phyloP scores from a whole-genome alignment of 2,888 invertebrate genomes.

The Dorcus hopei region DNA sequence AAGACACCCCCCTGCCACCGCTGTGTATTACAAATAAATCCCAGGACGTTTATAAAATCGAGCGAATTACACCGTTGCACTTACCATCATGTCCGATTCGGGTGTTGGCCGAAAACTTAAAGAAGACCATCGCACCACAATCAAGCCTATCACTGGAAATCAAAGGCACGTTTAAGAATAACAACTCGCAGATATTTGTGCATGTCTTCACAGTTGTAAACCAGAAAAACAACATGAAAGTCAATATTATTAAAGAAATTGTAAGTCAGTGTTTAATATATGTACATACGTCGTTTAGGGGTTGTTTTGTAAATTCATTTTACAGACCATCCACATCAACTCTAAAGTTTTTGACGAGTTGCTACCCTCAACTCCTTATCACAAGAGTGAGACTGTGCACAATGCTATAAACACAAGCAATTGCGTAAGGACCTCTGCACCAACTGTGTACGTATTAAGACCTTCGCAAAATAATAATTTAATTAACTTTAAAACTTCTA shows the following conservation, averaged over 20 bases:
- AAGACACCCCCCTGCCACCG: background rate
- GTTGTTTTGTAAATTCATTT: slow-evolving; percentile 2
- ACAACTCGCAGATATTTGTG: background rate
- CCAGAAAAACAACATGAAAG: background rate
- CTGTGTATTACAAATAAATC: slow-evolving; percentile 3
- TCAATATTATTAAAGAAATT: slow-evolving; percentile 22
- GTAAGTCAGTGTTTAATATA: slow-evolving; percentile 15
- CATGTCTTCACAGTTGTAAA: slow-evolving; percentile 7
- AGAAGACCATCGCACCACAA: background rate
- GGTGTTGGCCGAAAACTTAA: background rate
- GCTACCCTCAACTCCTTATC: slow-evolving; percentile 22
- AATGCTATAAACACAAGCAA: slow-evolving; percentile 3
- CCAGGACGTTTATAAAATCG: background rate
- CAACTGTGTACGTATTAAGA: background rate
- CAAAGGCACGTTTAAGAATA: background rate
- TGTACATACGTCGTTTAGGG: too few relatives aligned
- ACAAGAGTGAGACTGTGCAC: slow-evolving; percentile 5
- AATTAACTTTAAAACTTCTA: too few relatives aligned
- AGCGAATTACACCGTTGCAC: slow-evolving; percentile 2
- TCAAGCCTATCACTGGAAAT: background rate
- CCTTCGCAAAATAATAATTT: too few relatives aligned
- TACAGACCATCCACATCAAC: slow-evolving; percentile 25
- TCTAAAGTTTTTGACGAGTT: slow-evolving; percentile 25
- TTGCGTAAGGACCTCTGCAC: background rate
- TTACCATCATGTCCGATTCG: background rate